phyloP scores from a whole-genome alignment of 2,113 vertebrate species.

The Sapayoa aenigma region DNA sequence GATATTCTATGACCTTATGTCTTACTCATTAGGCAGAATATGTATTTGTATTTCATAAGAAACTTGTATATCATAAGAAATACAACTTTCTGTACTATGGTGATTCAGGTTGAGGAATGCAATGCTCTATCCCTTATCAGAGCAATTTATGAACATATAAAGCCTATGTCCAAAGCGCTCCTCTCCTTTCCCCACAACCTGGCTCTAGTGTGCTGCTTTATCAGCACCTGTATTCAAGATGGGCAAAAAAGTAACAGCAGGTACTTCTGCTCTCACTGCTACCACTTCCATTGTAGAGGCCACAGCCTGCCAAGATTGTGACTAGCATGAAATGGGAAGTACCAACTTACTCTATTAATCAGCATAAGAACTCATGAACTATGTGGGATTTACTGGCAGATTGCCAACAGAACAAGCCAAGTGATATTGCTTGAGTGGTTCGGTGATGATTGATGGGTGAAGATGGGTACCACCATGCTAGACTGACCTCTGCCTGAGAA shows the following conservation, averaged over 20 bases:
- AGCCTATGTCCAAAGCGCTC: neutral
- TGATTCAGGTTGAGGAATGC: neutral
- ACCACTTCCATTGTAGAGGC: neutral
- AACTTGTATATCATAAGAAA: neutral
- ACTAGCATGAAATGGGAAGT: neutral
- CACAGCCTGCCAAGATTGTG: neutral
- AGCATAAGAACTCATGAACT: neutral
- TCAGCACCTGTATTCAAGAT: neutral
- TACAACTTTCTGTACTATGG: neutral
- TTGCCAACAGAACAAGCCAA: neutral
- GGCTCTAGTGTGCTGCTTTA: neutral
- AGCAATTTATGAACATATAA: neutral
- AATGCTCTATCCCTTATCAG: neutral
- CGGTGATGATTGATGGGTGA: neutral
- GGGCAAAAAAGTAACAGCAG: neutral
- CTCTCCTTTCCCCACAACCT: neutral
- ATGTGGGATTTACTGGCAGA: neutral
- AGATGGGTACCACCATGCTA: neutral
- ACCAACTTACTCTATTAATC: neutral
- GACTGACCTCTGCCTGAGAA: neutral
- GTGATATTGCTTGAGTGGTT: accelerated
- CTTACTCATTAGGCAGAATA: neutral
- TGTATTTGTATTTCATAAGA: neutral
- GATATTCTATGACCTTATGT: neutral
- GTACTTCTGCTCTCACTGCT: neutral